Evolutionary conservation across 2,113 vertebrate genomes (phyloP).

Genomic region (Cephalophus harveyi): DNA sequence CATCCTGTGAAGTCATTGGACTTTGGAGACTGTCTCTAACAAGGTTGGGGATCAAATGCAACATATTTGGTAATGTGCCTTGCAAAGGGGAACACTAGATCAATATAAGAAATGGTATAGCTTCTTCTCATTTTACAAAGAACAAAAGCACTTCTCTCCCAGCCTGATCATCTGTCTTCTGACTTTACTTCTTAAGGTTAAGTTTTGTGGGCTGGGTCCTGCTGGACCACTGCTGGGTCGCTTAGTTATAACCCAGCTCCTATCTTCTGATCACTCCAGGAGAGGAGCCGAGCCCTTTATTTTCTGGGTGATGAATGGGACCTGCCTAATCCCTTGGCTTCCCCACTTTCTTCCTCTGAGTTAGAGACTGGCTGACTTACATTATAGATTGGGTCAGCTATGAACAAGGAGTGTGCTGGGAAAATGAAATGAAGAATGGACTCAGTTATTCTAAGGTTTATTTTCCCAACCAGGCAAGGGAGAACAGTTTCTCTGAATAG

Average conservation of each 20-base stretch:
- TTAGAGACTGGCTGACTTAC: constrained; percentile 59
- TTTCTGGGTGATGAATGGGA: constrained; percentile 61
- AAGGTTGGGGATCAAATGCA: neutral
- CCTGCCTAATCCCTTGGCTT: constrained; percentile 65
- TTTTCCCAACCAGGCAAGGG: constrained; percentile 15
- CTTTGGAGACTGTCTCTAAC: neutral
- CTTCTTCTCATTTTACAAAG: neutral
- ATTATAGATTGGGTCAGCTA: constrained; percentile 56
- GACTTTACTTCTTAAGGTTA: constrained; percentile 56
- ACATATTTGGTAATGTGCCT: neutral
- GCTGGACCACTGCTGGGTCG: neutral
- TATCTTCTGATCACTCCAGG: neutral
- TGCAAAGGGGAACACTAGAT: constrained; percentile 4
- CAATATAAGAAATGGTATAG: neutral
- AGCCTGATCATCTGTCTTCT: constrained; percentile 34
- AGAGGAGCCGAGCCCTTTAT: neutral
- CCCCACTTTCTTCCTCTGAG: constrained; percentile 57
- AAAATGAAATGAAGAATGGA: constrained; percentile 60
- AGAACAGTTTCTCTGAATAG: constrained; percentile 38
- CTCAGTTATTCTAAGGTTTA: constrained; percentile 42
- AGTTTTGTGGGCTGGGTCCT: constrained; percentile 24
- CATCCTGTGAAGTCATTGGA: neutral
- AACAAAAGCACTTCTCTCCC: constrained; percentile 15
- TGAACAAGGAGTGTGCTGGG: constrained; percentile 28
- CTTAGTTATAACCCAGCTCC: constrained; percentile 33